Conservation (phyloP, 1,140 invertebrate species). For the Pachyrhynchus sulphureomaculatus region DNA sequence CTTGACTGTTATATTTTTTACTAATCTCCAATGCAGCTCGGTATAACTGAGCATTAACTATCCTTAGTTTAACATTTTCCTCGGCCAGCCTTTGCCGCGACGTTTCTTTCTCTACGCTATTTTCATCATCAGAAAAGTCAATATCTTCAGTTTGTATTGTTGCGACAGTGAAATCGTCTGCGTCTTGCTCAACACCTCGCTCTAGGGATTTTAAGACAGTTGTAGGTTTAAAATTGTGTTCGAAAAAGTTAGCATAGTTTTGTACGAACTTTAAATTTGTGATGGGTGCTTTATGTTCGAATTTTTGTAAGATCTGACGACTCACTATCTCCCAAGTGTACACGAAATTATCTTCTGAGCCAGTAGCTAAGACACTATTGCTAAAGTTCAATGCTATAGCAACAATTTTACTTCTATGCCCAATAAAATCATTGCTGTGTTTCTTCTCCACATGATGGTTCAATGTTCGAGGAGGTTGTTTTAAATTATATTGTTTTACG, state of each 20-base stretch:
- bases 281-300: slow-evolving; percentile 71
- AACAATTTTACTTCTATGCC: slow-evolving; percentile 68
- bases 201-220: slow-evolving; percentile 39
- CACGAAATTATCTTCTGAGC: slow-evolving; percentile 70
- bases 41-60: slow-evolving; percentile 41
- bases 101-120: slow-evolving; percentile 11
- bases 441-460: slow-evolving; percentile 65
- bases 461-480: slow-evolving; percentile 63
- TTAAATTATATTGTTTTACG: slow-evolving; percentile 68
- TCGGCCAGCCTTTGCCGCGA: slow-evolving; percentile 19
- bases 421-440: slow-evolving; percentile 54
- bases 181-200: slow-evolving; percentile 31
- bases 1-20: slow-evolving; percentile 30
- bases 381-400: slow-evolving; percentile 71
- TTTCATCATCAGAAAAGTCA: slow-evolving; percentile 37
- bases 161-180: slow-evolving; percentile 31
- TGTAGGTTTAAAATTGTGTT: slow-evolving; percentile 37
- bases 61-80: slow-evolving; percentile 36
- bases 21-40: slow-evolving; percentile 32
- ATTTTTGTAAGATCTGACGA: slow-evolving; percentile 66
- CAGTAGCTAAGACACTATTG: slow-evolving; percentile 69
- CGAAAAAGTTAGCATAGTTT: slow-evolving; percentile 38
- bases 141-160: slow-evolving; percentile 36
- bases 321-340: slow-evolving; percentile 79
- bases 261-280: slow-evolving; percentile 59